A percentile compares a stretch with the other conserved stretches of the same genome.
Conservation (phyloP, 2,888 invertebrate genomes). For the Drosophila prolongata region DNA sequence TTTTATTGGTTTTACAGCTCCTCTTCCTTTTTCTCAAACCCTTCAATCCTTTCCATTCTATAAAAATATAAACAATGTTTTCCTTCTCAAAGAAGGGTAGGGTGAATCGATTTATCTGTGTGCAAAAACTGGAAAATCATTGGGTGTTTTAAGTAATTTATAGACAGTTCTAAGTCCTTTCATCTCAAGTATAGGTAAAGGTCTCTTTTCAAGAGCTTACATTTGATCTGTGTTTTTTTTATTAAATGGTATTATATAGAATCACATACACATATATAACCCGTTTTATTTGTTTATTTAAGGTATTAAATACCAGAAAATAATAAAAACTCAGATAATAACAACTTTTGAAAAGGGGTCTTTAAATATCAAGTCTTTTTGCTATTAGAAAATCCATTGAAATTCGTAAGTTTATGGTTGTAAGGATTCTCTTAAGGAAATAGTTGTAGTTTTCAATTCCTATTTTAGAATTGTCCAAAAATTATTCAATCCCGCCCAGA, state of each 20-base stretch:
- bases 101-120: conserved; percentile 5
- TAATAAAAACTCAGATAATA: too few relatives aligned
- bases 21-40: conserved; percentile 9
- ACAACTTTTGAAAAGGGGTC: too few relatives aligned
- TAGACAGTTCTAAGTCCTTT: neutral
- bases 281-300: too few relatives aligned
- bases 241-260: neutral
- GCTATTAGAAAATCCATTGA: too few relatives aligned
- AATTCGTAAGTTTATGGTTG: too few relatives aligned
- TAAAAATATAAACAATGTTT: conserved; percentile 69
- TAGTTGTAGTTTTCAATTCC: neutral
- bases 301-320: too few relatives aligned
- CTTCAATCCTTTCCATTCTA: conserved; percentile 41
- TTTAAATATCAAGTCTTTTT: too few relatives aligned
- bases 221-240: neutral
- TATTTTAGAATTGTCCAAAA: neutral
- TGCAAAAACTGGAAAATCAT: neutral
- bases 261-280: too few relatives aligned
- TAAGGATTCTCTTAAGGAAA: too few relatives aligned
- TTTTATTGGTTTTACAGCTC: conserved; percentile 10
- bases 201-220: neutral
- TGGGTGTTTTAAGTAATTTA: neutral
- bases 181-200: neutral
- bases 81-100: conserved; percentile 14
- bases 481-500: neutral